Evolutionary conservation across 2,113 vertebrate genomes (phyloP), one percentile per base, ranked within the genome.

Genomic region (Callopanchax toddi): DNA sequence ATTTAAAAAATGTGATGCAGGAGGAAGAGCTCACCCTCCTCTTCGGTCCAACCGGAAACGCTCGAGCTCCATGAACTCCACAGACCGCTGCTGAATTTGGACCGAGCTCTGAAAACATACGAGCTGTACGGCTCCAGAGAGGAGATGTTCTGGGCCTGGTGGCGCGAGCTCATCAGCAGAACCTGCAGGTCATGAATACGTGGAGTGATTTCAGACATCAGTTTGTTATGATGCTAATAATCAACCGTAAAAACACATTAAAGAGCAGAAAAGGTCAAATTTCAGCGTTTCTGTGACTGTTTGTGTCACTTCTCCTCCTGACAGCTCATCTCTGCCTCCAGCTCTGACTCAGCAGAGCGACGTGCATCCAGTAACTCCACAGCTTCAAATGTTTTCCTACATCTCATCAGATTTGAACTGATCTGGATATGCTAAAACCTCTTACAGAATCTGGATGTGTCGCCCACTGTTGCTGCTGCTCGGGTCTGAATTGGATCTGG

Each of bases 41-140:
- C 92, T 54, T 91, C 49, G 17, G 92, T 93, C 72, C 39, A 46
- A 32, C 10, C 49, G 8, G 46, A 50, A 10, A 65, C 12, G 15
- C 5, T 43, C 6, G 18, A 4, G 55, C 91, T 92, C 92, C 91
- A 93, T 23, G 77, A 45, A 5, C 92, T 92, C 92, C 92, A 93
- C 22, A 82, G 22, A 6, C 91, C 92, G 0, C 34, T 77, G 12
- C 9, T 76, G 25, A 82, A 81, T 36, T 69, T 87, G 50, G 81
- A 66, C 51, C 89, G 82, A 64, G 78, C 84, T 74, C 85, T 90
- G 77, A 90, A 89, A n/a, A 51, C 22, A 71, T 89, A 87, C 58
- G 52, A 12, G 2, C 3, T 78, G 64, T 71, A 78, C 6, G 87
- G 86, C 49, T 85, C 59, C 71, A 93, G 81, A 52, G 71, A 79